These are phyloP conservation scores for Cryptoprocta ferox DNA, from an alignment of 2,797 vertebrate genomes.

Conservation along the genomic window DNA sequence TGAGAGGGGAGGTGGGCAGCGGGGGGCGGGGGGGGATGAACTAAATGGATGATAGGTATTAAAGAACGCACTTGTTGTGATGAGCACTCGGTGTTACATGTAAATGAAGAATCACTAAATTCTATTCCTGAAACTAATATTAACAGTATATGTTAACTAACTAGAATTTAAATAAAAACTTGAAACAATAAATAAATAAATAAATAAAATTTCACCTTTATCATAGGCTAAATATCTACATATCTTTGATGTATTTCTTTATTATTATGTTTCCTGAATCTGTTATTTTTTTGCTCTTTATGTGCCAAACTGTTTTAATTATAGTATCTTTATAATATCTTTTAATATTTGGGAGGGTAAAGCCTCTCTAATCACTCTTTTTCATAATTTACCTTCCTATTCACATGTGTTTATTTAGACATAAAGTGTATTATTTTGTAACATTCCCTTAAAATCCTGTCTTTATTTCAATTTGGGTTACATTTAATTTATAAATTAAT, in stretches of 20 bases:
- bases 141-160: neutral
- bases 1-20: neutral
- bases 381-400: neutral
- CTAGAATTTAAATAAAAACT: neutral
- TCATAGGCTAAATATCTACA: neutral
- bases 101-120: neutral
- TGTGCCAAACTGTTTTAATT: neutral
- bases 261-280: neutral
- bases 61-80: neutral
- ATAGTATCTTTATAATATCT: neutral
- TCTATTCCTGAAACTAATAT: neutral
- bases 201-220: neutral
- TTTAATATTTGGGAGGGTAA: neutral
- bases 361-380: neutral
- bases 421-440: slow-evolving; percentile 22
- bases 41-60: neutral
- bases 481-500: neutral
- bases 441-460: neutral
- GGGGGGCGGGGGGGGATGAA: neutral
- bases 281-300: neutral
- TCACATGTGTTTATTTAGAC: neutral
- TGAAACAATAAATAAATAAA: neutral
- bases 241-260: neutral
- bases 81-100: neutral
- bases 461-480: neutral